Percentiles rank a stretch among this genome's conserved stretches.
phyloP scores from a whole-genome alignment of 2,113 vertebrate genomes.

The Macquaria ambigua region DNA sequence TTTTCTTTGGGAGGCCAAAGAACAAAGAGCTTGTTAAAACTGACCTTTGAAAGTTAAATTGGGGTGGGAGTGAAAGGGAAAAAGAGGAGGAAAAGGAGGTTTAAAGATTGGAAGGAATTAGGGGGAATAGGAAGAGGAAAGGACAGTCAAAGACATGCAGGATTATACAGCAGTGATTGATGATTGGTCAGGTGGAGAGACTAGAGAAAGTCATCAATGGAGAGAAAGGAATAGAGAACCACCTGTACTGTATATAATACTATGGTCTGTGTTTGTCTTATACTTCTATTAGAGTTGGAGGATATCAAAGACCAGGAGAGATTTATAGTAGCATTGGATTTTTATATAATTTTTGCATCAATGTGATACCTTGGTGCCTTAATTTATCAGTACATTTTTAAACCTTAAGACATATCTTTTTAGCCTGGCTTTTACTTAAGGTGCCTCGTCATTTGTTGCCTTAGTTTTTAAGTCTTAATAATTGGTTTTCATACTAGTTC shows the following conservation, averaged over 20 bases:
- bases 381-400: too few relatives aligned
- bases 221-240: not conserved
- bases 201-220: not conserved
- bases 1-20: conserved; percentile 25
- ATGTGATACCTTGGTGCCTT: too few relatives aligned
- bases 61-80: conserved; percentile 6
- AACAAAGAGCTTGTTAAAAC: conserved; percentile 76
- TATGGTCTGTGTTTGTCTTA: not conserved
- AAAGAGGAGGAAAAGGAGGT: conserved; percentile 5
- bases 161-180: not conserved
- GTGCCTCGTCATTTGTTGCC: too few relatives aligned
- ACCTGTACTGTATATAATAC: not conserved
- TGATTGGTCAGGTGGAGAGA: not conserved
- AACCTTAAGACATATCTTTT: too few relatives aligned
- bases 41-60: conserved; percentile 70
- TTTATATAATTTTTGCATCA: too few relatives aligned
- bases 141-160: not conserved
- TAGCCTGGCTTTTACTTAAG: too few relatives aligned
- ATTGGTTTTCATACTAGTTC: too few relatives aligned
- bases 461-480: too few relatives aligned
- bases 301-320: too few relatives aligned
- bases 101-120: not conserved
- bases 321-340: too few relatives aligned
- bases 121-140: not conserved
- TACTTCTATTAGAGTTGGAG: not conserved